Conservation (phyloP, 2,888 invertebrate genomes). For the Thymelicus acteon region DNA sequence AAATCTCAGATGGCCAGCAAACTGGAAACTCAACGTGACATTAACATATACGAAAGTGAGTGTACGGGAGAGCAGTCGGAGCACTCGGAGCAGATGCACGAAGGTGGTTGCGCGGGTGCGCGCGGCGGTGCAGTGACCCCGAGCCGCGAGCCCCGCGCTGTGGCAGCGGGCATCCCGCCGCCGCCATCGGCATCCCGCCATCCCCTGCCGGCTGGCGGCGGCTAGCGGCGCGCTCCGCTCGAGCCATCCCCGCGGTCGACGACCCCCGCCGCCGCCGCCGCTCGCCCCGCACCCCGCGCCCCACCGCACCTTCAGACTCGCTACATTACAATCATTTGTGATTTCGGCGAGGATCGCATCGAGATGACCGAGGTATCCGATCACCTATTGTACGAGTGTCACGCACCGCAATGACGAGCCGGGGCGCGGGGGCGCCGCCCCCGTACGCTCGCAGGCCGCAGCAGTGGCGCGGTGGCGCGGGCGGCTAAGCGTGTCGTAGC, state of each 20-base stretch:
- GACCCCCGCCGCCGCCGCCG: slow-evolving; percentile 47
- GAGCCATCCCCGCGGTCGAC: slow-evolving; percentile 47
- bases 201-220: slow-evolving; percentile 38
- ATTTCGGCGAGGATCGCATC: slow-evolving; percentile 24
- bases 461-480: background rate
- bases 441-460: background rate
- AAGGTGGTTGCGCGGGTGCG: slow-evolving; percentile 27
- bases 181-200: slow-evolving; percentile 33
- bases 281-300: slow-evolving; percentile 39
- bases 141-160: slow-evolving; percentile 44
- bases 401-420: slow-evolving; percentile 1
- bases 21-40: background rate
- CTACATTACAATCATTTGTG: background rate
- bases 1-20: background rate
- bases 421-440: background rate
- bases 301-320: slow-evolving; percentile 25
- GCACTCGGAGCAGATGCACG: slow-evolving; percentile 1
- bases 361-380: background rate
- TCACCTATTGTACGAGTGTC: background rate
- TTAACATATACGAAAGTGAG: slow-evolving; percentile 1
- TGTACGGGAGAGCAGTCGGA: slow-evolving; percentile 4
- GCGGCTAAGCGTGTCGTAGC: background rate
- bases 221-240: slow-evolving; percentile 9
- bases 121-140: slow-evolving; percentile 44
- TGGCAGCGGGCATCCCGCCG: slow-evolving; percentile 1